A percentile compares a stretch with the other conserved stretches of the same genome.
phyloP scores from a whole-genome alignment of 2,888 invertebrate species.

The Parthenolecanium corni region DNA sequence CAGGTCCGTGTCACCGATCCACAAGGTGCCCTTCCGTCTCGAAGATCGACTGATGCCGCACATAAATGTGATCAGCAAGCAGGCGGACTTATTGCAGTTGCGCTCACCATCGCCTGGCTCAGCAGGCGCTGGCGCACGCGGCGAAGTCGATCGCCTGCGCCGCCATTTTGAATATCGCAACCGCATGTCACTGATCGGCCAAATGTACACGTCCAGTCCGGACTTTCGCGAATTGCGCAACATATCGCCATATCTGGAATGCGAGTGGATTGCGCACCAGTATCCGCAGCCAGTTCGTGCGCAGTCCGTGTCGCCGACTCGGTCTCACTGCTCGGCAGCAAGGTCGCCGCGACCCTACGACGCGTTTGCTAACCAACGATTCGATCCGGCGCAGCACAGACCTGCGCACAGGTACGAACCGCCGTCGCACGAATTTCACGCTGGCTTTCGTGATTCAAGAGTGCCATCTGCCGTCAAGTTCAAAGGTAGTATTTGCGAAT shows the following conservation, averaged over 20 bases:
- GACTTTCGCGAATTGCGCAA: slow-evolving; percentile 63
- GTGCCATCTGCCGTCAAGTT: slow-evolving; percentile 50
- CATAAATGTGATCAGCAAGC: slow-evolving; percentile 79
- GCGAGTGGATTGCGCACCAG: slow-evolving; percentile 68
- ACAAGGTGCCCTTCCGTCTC: slow-evolving; percentile 49
- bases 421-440: slow-evolving; percentile 38
- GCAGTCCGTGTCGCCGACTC: slow-evolving; percentile 39
- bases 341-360: slow-evolving; percentile 34
- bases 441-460: slow-evolving; percentile 12
- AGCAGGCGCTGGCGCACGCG: slow-evolving; percentile 37
- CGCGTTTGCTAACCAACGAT: slow-evolving; percentile 52
- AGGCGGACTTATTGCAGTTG: slow-evolving; percentile 50
- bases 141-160: slow-evolving; percentile 60
- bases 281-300: slow-evolving; percentile 51
- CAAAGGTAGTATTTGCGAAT: slow-evolving; percentile 46
- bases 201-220: slow-evolving; percentile 70
- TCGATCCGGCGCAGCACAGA: slow-evolving; percentile 62
- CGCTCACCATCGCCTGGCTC: slow-evolving; percentile 24
- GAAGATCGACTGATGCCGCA: slow-evolving; percentile 73
- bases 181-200: slow-evolving; percentile 55
- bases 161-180: slow-evolving; percentile 52
- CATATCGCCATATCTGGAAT: slow-evolving; percentile 64
- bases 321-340: slow-evolving; percentile 33
- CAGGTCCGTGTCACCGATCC: slow-evolving; percentile 50
- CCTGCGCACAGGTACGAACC: slow-evolving; percentile 68